Percentiles rank a stretch among this genome's conserved stretches.
These are phyloP conservation scores for Capricornis sumatraensis DNA, from an alignment of 2,113 vertebrate genomes.

Conservation along the genomic window DNA sequence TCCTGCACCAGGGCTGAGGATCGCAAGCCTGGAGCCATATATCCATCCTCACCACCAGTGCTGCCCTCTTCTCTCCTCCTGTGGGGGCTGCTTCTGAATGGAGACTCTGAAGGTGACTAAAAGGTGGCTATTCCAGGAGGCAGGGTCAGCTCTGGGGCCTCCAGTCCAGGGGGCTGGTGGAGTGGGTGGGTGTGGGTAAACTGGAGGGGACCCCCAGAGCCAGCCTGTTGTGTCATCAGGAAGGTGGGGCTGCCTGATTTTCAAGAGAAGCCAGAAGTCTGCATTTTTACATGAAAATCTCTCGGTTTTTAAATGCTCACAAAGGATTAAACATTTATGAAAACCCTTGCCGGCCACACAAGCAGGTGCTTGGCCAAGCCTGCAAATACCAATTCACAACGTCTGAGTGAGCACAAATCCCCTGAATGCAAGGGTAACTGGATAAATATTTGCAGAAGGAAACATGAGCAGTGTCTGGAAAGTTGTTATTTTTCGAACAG, in stretches of 20 bases:
- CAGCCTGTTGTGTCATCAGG: not conserved
- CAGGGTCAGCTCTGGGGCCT: not conserved
- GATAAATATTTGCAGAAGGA: not conserved
- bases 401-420: not conserved
- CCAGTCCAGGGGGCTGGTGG: rapidly evolving
- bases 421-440: not conserved
- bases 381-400: not conserved
- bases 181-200: rapidly evolving
- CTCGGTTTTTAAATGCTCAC: not conserved
- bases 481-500: not conserved
- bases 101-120: not conserved
- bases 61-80: not conserved
- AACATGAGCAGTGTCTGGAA: not conserved
- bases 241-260: not conserved
- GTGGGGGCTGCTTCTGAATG: not conserved
- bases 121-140: not conserved
- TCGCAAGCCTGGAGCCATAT: not conserved
- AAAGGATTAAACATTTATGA: not conserved
- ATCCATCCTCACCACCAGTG: not conserved
- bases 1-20: not conserved
- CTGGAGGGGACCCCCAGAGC: too few species aligned
- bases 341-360: not conserved
- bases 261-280: not conserved
- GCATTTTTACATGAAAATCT: not conserved
- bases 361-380: too few species aligned